phyloP scores from a whole-genome alignment of 2,113 vertebrate genomes.

The Myiozetetes cayanensis region DNA sequence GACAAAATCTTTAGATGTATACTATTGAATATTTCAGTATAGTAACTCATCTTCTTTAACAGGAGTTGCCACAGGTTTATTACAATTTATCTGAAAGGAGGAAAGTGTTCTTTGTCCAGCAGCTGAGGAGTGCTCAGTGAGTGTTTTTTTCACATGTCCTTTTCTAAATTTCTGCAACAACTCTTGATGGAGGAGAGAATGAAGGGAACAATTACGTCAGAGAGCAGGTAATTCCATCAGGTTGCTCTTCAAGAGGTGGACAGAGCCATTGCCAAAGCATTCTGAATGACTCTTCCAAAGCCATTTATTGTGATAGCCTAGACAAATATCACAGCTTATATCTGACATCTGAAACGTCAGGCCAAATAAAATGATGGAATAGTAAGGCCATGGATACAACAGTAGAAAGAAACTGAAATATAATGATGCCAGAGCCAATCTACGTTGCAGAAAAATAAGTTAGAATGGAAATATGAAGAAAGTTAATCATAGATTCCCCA shows the following conservation, averaged over 20 bases:
- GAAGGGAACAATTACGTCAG: neutral
- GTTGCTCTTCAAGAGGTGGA: conserved; percentile 20
- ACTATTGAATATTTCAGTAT: neutral
- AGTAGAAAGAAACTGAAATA: conserved; percentile 35
- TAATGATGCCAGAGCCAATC: neutral
- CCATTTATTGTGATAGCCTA: conserved; percentile 40
- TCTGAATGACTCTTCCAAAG: conserved; percentile 29
- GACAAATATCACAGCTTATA: conserved; percentile 52
- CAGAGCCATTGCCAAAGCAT: neutral
- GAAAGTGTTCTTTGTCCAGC: neutral
- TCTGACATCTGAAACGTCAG: conserved; percentile 52
- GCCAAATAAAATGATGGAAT: conserved; percentile 56
- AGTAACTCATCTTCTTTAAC: neutral
- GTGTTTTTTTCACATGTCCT: neutral
- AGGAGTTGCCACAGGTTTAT: neutral
- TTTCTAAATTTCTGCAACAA: neutral
- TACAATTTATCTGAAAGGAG: neutral
- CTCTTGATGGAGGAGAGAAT: neutral
- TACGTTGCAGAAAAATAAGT: neutral
- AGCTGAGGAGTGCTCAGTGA: neutral
- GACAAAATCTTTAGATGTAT: neutral
- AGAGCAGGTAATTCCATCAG: neutral
- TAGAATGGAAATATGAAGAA: neutral
- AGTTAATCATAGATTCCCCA: neutral
- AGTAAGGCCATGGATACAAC: conserved; percentile 44